Evolutionary conservation across 30 jellyfish, hydroid and myxozoan genomes (phyloP).

Genomic region (Chrysaora quinquecirrha): DNA sequence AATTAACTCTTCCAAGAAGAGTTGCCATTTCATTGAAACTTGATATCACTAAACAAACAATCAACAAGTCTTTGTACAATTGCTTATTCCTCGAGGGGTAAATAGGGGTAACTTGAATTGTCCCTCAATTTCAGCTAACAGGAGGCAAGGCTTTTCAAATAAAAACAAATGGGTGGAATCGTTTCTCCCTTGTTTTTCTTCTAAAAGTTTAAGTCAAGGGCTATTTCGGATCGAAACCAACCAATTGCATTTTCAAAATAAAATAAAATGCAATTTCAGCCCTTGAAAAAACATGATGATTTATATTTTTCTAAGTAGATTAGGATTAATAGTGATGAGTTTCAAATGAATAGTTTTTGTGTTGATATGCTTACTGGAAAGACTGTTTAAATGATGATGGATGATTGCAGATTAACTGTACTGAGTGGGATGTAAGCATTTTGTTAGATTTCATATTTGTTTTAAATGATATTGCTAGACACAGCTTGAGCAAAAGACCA

Average conservation of each 20-base stretch:
- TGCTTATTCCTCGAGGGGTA: too few relatives aligned
- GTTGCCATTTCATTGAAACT: neutral
- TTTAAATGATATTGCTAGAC: neutral
- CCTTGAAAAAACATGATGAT: neutral
- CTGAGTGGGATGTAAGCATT: neutral
- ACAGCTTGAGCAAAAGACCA: too few relatives aligned
- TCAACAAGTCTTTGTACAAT: neutral
- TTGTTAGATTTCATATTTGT: neutral
- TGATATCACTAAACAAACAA: neutral
- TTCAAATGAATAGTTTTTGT: neutral
- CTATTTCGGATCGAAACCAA: too few relatives aligned
- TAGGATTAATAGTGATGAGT: neutral
- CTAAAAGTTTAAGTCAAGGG: too few relatives aligned
- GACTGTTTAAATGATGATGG: neutral
- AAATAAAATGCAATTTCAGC: too few relatives aligned
- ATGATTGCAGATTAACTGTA: neutral
- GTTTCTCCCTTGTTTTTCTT: too few relatives aligned
- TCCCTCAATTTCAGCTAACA: too few relatives aligned
- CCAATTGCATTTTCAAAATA: too few relatives aligned
- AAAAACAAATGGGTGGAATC: neutral
- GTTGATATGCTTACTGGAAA: neutral
- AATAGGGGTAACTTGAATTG: too few relatives aligned
- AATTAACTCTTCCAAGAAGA: slow-evolving; percentile 66
- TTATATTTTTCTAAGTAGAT: neutral
- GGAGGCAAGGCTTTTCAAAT: neutral